Evolutionary conservation across 2,113 vertebrate species (phyloP), one percentile per base, ranked within the genome.

Genomic region (Lagenorhynchus albirostris): DNA sequence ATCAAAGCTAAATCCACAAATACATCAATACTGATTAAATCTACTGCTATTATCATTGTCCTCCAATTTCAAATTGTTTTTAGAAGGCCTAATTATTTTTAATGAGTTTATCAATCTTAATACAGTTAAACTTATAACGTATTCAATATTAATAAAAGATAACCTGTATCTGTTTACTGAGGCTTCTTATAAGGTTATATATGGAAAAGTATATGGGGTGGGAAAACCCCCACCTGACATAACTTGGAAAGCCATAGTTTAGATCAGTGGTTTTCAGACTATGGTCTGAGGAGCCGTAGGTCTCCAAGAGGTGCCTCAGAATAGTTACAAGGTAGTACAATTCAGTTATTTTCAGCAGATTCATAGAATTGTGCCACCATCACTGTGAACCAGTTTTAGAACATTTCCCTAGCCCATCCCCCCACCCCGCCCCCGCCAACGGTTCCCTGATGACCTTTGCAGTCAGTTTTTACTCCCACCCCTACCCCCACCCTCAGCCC

Each of bases 121-220:
- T 58, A 58, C 58, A 87, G 38, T 88, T 68, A 12, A 62, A 55
- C 36, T 90, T 38, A 74, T 55, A 68, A 88, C 44, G 85, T 47
- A 68, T 31, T 87, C 90, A 62, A n/a, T 63, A 44, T 84, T 88
- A 25, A 83, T 81, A 63, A 95, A 96, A 95, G 17, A 65, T 60
- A 33, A 38, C 41, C 62, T 89, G 11, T 74, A 53, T 82, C 12
- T 91, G 41, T 94, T 96, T 94, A 95, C 63, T 70, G 31, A 81
- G 47, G 7, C 18, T 21, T 93, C 71, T 84, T 26, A 5, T 81
- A 68, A 92, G 25, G 81, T 89, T 95, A 81, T 77, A 83, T 76
- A 17, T 74, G 18, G 58, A 65, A 94, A 90, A 58, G 77, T 50
- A 15, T 80, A 58, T 58, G 77, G 53, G 53, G n/a, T 58, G 33